Evolutionary conservation across 2,888 invertebrate species (phyloP).

Genomic region (Euzetes globulus): DNA sequence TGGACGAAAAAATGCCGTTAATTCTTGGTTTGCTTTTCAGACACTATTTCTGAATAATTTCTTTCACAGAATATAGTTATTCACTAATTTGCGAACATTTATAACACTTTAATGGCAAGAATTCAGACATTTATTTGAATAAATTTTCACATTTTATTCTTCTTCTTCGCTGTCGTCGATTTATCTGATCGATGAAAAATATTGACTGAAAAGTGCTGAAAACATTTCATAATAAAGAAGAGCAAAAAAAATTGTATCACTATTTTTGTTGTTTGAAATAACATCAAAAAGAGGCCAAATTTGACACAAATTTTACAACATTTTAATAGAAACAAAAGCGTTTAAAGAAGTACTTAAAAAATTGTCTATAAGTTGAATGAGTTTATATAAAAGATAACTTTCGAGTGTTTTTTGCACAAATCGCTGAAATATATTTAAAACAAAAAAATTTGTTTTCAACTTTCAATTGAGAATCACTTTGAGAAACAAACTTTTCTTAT

Average conservation of each 20-base stretch:
- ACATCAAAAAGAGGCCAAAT: slow-evolving; percentile 6
- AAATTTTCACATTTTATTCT: too few species aligned
- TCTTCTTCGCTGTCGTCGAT: too few species aligned
- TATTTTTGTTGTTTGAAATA: background rate
- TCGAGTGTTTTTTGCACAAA: background rate
- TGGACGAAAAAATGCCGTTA: background rate
- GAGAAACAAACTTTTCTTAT: background rate
- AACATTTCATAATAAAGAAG: too few species aligned
- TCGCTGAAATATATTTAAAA: background rate
- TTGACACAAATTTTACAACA: background rate
- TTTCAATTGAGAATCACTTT: background rate
- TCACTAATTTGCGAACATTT: too few species aligned
- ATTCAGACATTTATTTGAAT: too few species aligned
- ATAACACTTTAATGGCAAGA: too few species aligned
- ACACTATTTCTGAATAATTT: too few species aligned
- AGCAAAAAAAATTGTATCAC: too few species aligned
- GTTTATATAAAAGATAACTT: background rate
- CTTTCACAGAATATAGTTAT: too few species aligned
- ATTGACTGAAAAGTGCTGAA: too few species aligned
- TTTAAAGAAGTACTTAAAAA: background rate
- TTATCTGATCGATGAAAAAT: too few species aligned
- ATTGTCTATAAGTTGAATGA: slow-evolving; percentile 1
- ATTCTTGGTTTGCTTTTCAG: too few species aligned
- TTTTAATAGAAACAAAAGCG: slow-evolving; percentile 1
- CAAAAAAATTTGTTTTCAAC: background rate